These are phyloP conservation scores for Ommatoiulus sabulosus DNA, from an alignment of 2,888 invertebrate species.

Conservation along the genomic window DNA sequence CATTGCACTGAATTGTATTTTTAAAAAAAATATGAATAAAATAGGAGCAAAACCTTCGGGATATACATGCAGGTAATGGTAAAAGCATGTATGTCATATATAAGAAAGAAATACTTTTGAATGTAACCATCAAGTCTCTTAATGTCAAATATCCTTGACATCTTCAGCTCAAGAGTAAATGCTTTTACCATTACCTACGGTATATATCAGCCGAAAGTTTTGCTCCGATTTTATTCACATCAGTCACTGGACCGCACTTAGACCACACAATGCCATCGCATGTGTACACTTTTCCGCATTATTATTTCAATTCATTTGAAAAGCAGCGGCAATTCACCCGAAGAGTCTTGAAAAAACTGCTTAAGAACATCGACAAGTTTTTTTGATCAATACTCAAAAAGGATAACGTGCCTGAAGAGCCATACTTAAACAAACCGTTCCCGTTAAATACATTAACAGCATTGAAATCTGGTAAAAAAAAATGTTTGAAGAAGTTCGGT, in stretches of 20 bases:
- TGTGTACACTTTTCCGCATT: conserved; percentile 5
- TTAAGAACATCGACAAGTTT: neutral
- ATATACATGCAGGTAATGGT: too few relatives aligned
- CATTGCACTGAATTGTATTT: too few relatives aligned
- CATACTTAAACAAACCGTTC: conserved; percentile 20
- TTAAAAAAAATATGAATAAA: too few relatives aligned
- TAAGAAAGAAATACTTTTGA: too few relatives aligned
- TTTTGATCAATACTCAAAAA: neutral
- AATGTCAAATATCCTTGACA: too few relatives aligned
- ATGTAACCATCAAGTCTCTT: too few relatives aligned
- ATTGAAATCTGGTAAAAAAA: neutral
- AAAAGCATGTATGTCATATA: too few relatives aligned
- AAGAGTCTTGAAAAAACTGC: neutral
- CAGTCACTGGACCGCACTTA: neutral
- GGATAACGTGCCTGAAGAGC: neutral
- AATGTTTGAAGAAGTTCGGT: neutral
- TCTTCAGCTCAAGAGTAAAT: neutral
- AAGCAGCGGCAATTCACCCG: conserved; percentile 1
- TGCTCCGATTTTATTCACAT: neutral
- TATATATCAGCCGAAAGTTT: neutral
- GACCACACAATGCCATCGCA: conserved; percentile 34
- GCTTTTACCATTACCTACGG: neutral
- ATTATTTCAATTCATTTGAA: neutral
- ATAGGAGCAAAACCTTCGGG: too few relatives aligned
- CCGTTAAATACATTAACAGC: conserved; percentile 6